Evolutionary conservation across 2,797 vertebrate species (phyloP).

Genomic region (Coilia nasus): DNA sequence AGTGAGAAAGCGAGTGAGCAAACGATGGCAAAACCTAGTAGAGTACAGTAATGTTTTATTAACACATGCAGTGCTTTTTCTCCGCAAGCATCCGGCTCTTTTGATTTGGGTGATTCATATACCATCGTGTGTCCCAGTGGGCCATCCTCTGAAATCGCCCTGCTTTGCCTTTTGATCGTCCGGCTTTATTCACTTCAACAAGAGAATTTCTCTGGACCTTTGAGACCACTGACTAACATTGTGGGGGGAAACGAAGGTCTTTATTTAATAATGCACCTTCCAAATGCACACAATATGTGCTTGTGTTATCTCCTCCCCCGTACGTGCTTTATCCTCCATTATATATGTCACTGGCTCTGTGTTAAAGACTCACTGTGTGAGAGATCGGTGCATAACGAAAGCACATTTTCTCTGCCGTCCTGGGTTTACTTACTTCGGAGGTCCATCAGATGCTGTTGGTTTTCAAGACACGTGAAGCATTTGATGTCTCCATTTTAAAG

Average conservation of each 20-base stretch:
- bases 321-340: background rate
- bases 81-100: background rate
- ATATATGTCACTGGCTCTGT: background rate
- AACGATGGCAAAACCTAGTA: background rate
- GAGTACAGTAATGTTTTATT: conserved; percentile 40
- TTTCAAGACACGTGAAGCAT: background rate
- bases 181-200: conserved; percentile 28
- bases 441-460: background rate
- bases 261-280: conserved; percentile 34
- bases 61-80: conserved; percentile 23
- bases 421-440: background rate
- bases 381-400: background rate
- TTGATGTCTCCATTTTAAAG: background rate
- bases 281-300: background rate
- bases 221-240: conserved; percentile 17
- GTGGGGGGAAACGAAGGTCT: background rate
- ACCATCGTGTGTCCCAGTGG: background rate
- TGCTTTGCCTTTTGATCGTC: conserved; percentile 29
- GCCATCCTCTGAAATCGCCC: background rate
- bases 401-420: background rate
- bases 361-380: background rate
- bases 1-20: background rate
- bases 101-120: conserved; percentile 34
- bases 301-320: background rate
- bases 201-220: conserved; percentile 9